phyloP scores from a whole-genome alignment of 1,140 invertebrate species.

The Drosophila kepulauana region DNA sequence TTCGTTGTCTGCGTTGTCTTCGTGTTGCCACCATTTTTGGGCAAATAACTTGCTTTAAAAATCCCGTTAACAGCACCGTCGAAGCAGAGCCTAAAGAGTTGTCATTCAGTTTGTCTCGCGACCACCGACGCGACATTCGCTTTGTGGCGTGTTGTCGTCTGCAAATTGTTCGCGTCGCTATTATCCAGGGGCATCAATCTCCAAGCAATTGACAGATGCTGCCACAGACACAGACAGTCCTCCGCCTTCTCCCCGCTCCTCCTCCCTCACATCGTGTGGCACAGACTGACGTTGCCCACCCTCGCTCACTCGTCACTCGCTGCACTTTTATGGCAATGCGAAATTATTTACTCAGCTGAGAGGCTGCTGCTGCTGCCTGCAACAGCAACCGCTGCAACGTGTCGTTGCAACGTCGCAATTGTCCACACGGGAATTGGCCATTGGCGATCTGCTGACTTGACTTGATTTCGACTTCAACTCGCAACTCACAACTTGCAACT shows the following conservation, averaged over 20 bases:
- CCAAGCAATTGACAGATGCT: constrained; percentile 73
- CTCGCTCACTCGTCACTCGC: constrained; percentile 32
- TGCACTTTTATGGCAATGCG: constrained; percentile 75
- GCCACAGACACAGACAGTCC: constrained; percentile 17
- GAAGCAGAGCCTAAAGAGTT: constrained; percentile 67
- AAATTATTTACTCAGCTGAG: constrained; percentile 77
- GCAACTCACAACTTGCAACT: neutral
- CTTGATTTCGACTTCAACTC: neutral
- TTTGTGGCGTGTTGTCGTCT: constrained; percentile 74
- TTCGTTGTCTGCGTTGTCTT: neutral
- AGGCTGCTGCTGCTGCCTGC: neutral
- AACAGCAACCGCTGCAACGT: constrained; percentile 28
- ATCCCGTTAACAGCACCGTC: constrained; percentile 45
- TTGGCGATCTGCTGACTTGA: constrained; percentile 36
- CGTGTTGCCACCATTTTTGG: constrained; percentile 69
- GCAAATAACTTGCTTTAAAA: constrained; percentile 76
- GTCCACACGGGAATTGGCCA: constrained; percentile 77
- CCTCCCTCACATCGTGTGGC: no score
- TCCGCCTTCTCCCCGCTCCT: neutral
- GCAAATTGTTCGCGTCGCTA: constrained; percentile 82
- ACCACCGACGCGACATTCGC: constrained; percentile 44
- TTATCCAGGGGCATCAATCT: constrained; percentile 83
- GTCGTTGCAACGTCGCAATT: constrained; percentile 62
- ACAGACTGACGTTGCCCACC: constrained; percentile 19
- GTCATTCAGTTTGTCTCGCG: constrained; percentile 71